Evolutionary conservation across 2,888 invertebrate genomes (phyloP), one percentile per base, ranked within the genome.

Genomic region (Aspidapion aeneum): DNA sequence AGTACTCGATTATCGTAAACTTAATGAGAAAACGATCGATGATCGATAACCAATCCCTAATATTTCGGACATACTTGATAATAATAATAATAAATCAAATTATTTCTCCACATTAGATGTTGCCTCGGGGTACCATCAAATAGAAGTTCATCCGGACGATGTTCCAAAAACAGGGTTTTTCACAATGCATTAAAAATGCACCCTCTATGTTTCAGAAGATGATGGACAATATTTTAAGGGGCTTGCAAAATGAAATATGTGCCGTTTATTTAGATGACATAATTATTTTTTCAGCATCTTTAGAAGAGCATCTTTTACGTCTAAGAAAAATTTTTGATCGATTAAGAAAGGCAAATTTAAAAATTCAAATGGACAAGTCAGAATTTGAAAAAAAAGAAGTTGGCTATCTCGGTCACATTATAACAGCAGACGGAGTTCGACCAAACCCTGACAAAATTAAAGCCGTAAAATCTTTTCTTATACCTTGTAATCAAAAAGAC

Each of bases 401-500:
- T 9, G 3, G 19, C 7, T 52, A 52, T 52, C 52, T 52, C 3
- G 52, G 52, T 9, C 5, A 52, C 19, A n/a, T 19, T 9, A 52
- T 19, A 9, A 52, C 52, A n/a, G 7, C 18, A 18, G 7, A 52
- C 5, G 17, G 52, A 9, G 52, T 52, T 18, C 17, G 5, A 52
- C 17, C 52, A n/a, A 52, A 52, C 17, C 52, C 52, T 52, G 52
- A 52, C 7, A 61, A 61, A 19, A 57, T 61, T 12, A 17, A 48
- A 16, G 62, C 62, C 35, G 54, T 63, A 9, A 63, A 64, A 58
- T 55, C 64, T n/a, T 66, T 55, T 19, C 63, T 61, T 1, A 19
- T 64, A 18, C 63, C 64, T 9, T 64, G 57, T 55, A 58, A 61
- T n/a, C 51, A 52, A 52, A 66, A 58, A 58, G 63, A 66, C 21